Percentiles rank a stretch among this genome's conserved stretches.
Conservation (phyloP, 2,888 invertebrate species). For the Drosophila mimetica region DNA sequence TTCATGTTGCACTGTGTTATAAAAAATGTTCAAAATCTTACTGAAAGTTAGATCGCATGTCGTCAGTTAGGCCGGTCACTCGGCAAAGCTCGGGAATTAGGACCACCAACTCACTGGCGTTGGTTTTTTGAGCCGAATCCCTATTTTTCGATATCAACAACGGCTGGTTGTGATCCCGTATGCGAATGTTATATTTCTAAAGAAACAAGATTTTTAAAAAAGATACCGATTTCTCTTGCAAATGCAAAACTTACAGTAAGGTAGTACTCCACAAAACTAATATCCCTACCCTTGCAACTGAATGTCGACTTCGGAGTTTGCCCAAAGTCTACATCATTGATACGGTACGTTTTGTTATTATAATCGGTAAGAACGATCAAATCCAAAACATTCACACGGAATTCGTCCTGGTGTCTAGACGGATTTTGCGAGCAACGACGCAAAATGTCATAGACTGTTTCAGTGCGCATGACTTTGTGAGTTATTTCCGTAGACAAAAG, state of each 20-base stretch:
- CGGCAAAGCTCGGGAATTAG: conserved; percentile 94
- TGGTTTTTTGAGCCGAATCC: conserved; percentile 88
- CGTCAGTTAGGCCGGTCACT: conserved; percentile 92
- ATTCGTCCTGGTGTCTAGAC: conserved; percentile 86
- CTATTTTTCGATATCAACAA: conserved; percentile 90
- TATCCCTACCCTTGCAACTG: conserved; percentile 86
- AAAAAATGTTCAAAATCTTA: conserved; percentile 69
- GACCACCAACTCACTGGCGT: conserved; percentile 87
- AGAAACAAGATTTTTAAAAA: neutral
- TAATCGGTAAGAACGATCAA: conserved; percentile 89
- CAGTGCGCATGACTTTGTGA: conserved; percentile 93
- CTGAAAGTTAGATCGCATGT: conserved; percentile 87
- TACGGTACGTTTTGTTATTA: conserved; percentile 87
- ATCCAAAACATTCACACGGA: conserved; percentile 85
- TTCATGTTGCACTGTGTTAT: too few species aligned
- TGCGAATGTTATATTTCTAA: conserved; percentile 89
- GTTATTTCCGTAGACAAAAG: conserved; percentile 92
- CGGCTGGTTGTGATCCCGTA: conserved; percentile 89
- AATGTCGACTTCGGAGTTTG: conserved; percentile 88
- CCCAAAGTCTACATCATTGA: conserved; percentile 90
- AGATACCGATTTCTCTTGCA: neutral
- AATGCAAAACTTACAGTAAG: conserved; percentile 83
- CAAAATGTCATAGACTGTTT: conserved; percentile 87
- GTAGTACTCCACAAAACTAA: conserved; percentile 89
- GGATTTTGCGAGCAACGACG: conserved; percentile 85